Evolutionary conservation across 2,797 vertebrate genomes (phyloP), one percentile per base, ranked within the genome.

Genomic region (Sebastes variabilis): DNA sequence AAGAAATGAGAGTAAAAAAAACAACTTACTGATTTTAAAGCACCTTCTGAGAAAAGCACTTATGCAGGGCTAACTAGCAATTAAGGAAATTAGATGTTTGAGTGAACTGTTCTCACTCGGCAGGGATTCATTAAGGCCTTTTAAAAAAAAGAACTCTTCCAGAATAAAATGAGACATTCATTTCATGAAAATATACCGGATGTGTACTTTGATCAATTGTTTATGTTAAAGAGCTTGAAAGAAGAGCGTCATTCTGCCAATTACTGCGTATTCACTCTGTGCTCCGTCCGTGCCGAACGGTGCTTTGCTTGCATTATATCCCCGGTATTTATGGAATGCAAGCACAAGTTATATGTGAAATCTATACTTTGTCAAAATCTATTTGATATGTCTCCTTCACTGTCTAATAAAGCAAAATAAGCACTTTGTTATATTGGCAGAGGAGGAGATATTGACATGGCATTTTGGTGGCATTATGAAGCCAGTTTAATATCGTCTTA

Each of bases 401-500:
- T 86, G 83, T 89, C 91, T 93, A 90, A 94, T 95, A 94, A 93
- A 94, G 92, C 81, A 67, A 49, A 90, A 87, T 83, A 89, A 93
- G 93, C 93, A 91, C 94, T 96, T 94, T 94, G 89, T 94, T 91
- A 82, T 92, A 87, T 92, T 87, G 93, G 84, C 86, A 65, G 72
- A 32, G 81, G 75, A 79, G 79, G 32, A 72, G 87, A 86, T 95
- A 94, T 95, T 92, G 94, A 95, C 93, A 93, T 95, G 95, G 93
- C 94, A 96, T 96, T 96, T 96, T 88, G 91, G 91, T 95, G 94
- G 91, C 94, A 94, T 95, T 95, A 95, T 94, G 94, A 93, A 94
- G 88, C 87, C 72, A 29, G 90, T 93, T 94, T 95, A 96, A 95
- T 95, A 93, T 93, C 68, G 77, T 86, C 87, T 92, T 90, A 92